Conservation (phyloP, 2,888 invertebrate genomes). For the Hoplodrina blanda region DNA sequence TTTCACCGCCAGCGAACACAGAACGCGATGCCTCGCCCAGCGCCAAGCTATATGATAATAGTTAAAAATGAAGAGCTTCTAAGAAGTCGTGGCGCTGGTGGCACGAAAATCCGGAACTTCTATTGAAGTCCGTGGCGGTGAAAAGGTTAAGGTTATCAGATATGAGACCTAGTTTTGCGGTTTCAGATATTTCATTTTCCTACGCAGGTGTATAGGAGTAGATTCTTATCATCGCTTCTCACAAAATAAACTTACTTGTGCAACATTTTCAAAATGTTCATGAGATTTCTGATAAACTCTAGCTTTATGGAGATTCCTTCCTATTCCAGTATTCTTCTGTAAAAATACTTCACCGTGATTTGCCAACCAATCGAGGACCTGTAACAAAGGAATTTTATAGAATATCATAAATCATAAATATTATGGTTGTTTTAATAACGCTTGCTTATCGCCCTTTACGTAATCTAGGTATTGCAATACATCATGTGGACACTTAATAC, state of each 20-base stretch:
- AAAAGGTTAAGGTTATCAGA: no score
- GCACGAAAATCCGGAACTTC: no score
- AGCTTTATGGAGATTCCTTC: constrained; percentile 98
- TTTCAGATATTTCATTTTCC: no score
- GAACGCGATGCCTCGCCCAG: no score
- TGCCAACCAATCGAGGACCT: constrained; percentile 99
- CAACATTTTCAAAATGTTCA: constrained; percentile 99
- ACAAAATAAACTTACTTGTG: constrained; percentile 93
- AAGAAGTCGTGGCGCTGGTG: no score
- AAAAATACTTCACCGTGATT: constrained; percentile 99
- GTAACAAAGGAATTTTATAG: constrained; percentile 58
- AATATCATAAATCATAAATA: background rate
- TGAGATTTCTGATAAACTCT: constrained; percentile 99
- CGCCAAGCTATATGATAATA: no score
- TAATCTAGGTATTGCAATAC: constrained; percentile 7
- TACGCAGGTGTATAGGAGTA: no score
- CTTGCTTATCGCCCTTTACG: constrained; percentile 14
- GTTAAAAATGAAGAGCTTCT: no score
- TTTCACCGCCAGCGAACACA: no score
- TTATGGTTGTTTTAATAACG: background rate
- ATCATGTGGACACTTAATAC: constrained; percentile 20
- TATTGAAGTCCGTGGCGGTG: no score
- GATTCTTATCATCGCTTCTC: background rate
- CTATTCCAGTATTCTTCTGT: constrained; percentile 98
- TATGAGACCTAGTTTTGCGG: no score